Evolutionary conservation across 2,888 invertebrate species (phyloP), one percentile per base, ranked within the genome.

Genomic region (Limnephilus auricula): DNA sequence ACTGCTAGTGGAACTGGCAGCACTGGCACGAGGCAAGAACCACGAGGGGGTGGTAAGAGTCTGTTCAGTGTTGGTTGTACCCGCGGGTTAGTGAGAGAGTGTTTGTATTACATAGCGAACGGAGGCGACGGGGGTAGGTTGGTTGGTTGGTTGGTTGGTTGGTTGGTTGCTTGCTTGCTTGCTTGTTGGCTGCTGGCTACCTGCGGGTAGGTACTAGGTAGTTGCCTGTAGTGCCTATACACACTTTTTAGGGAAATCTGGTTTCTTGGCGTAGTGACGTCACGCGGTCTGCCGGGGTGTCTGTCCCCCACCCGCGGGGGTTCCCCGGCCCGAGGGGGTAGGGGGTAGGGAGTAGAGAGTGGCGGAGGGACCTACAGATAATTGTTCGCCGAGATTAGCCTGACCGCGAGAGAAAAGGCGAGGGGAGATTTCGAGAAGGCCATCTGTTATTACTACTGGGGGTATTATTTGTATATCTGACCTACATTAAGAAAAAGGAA

Each of bases 211-310:
- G 78, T 34, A 82, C 31, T 65, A 65, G 89, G 80, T 89, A 82
- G 82, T 82, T 50, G 32, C 31, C 45, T 82, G 40, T 37, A 37
- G 84, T 84, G 90, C 79, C 90, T 90, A 85, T 86, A 91, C 40
- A 84, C 78, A 87, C 89, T 92, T 92, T 92, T 92, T 92, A 92
- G 92, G 91, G 91, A 92, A 92, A 92, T 92, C 91, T 92, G 89
- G 89, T 91, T 87, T 90, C 91, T 91, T 90, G 87, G 92, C 37
- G 89, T 85, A 90, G 83, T 92, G 92, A 92, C 92, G 92, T 92
- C 92, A 92, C 91, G 79, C 91, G 83, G 93, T 93, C 93, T 93
- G 90, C 89, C 90, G 90, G 89, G 89, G 90, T 82, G 92, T 93
- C 92, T 92, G 88, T 78, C 15, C 87, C 89, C 90, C 32, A 86